These are phyloP conservation scores for Loriculus beryllinus DNA, from an alignment of 2,797 vertebrate genomes.

Conservation along the genomic window DNA sequence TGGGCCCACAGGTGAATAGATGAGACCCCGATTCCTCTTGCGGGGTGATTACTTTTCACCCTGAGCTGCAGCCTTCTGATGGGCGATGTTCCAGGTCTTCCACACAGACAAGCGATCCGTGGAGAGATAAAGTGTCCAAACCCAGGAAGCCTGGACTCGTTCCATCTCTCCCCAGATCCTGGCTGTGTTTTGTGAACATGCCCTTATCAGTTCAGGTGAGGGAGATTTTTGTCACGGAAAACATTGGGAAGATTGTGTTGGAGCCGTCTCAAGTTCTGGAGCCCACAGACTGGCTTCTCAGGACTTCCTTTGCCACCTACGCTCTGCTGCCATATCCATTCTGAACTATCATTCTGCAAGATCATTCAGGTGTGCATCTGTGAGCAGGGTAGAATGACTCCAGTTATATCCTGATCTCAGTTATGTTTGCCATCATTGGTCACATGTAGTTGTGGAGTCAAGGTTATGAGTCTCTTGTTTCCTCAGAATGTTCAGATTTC, in stretches of 20 bases:
- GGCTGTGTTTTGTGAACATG: neutral
- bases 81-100: neutral
- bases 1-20: neutral
- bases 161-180: neutral
- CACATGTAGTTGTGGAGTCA: constrained; percentile 47
- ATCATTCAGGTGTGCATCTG: constrained; percentile 41
- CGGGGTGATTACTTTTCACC: neutral
- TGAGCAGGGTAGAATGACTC: constrained; percentile 37
- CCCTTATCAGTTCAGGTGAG: neutral
- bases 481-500: constrained; percentile 42
- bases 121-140: neutral
- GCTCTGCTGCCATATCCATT: neutral
- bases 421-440: constrained; percentile 44
- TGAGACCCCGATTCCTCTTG: neutral
- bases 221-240: neutral
- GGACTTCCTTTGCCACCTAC: neutral
- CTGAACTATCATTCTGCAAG: constrained; percentile 20
- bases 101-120: neutral
- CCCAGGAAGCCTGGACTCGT: neutral
- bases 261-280: neutral
- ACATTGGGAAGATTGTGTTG: neutral
- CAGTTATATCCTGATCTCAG: constrained; percentile 71
- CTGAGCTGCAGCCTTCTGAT: neutral
- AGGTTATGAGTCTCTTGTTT: constrained; percentile 22
- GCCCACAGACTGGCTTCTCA: neutral